Percentiles rank a stretch among this genome's conserved stretches.
These are phyloP conservation scores for Zoroaster sp. DNA, from an alignment of 53 echinoderm and acorn worm species.

Conservation along the genomic window DNA sequence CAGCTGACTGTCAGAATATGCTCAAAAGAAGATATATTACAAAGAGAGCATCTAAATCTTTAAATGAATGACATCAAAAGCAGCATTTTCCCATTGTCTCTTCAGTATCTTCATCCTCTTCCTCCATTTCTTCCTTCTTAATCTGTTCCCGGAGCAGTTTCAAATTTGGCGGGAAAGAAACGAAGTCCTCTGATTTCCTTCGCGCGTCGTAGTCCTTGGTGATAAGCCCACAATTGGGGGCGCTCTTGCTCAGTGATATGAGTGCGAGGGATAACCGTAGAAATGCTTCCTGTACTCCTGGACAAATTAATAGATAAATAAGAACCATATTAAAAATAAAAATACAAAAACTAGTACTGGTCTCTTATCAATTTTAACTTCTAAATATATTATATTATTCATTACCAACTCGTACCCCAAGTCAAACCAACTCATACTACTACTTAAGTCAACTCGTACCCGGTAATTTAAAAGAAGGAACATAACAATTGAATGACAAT, in stretches of 20 bases:
- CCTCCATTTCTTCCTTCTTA: conserved; percentile 21
- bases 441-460: no score
- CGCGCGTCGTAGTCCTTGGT: conserved; percentile 79
- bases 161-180: conserved; percentile 77
- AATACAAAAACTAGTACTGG: no score
- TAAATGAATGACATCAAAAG: neutral
- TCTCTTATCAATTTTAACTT: no score
- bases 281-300: conserved; percentile 92
- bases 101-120: conserved; percentile 8
- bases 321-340: no score
- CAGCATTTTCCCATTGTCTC: conserved; percentile 2
- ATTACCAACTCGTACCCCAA: no score
- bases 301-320: neutral
- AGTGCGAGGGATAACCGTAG: conserved; percentile 80
- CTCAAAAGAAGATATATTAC: no score
- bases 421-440: no score
- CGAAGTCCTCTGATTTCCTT: conserved; percentile 78
- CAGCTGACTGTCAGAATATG: no score
- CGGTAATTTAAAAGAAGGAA: no score
- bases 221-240: conserved; percentile 77
- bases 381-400: no score
- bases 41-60: no score
- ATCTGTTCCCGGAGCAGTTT: conserved; percentile 60
- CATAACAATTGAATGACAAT: no score
- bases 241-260: conserved; percentile 83